These are phyloP conservation scores for Epinotia brunnichana DNA, from an alignment of 2,888 invertebrate species.

Conservation along the genomic window DNA sequence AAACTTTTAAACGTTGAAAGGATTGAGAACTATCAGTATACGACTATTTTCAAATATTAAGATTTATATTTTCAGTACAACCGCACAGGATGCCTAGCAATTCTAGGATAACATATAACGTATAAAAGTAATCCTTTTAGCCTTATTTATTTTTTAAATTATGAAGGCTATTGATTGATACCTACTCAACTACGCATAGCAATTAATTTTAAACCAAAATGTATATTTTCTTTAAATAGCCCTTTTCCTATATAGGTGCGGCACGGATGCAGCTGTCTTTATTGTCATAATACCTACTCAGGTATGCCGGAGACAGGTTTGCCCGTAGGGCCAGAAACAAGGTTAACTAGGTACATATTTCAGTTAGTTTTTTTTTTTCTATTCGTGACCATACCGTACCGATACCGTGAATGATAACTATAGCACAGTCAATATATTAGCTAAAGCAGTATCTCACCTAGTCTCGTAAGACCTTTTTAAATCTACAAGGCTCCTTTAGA, in stretches of 20 bases:
- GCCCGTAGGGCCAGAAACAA: slow-evolving; percentile 16
- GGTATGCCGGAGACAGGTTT: slow-evolving; percentile 20
- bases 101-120: too few species aligned
- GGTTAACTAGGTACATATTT: slow-evolving; percentile 19
- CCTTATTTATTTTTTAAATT: too few species aligned
- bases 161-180: background rate
- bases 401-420: background rate
- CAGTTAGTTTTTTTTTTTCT: background rate
- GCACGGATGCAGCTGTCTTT: slow-evolving; percentile 16
- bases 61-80: too few species aligned
- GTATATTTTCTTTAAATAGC: background rate
- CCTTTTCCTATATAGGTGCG: background rate
- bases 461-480: too few species aligned
- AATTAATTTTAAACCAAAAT: background rate
- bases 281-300: slow-evolving; percentile 4
- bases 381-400: background rate
- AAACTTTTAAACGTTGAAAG: too few species aligned
- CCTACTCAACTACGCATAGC: background rate
- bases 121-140: too few species aligned
- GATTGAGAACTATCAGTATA: too few species aligned
- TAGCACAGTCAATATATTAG: too few species aligned
- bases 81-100: too few species aligned
- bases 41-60: too few species aligned
- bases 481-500: too few species aligned
- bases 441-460: too few species aligned